These are phyloP conservation scores for Catharus minimus DNA, from an alignment of 2,113 vertebrate species.

Conservation along the genomic window DNA sequence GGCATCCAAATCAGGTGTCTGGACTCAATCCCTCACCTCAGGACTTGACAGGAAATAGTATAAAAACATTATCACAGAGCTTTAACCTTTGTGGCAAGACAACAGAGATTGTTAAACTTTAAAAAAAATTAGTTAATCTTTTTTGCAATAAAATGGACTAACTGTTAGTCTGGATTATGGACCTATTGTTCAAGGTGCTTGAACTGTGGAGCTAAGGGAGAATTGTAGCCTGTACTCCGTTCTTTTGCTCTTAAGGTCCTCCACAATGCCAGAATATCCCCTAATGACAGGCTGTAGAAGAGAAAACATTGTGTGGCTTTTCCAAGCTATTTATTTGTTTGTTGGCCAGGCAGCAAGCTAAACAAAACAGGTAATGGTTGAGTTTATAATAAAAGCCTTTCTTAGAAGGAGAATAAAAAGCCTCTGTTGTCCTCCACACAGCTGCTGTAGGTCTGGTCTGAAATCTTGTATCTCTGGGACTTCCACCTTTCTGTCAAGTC, in stretches of 20 bases:
- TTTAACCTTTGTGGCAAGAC: neutral
- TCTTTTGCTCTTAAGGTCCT: neutral
- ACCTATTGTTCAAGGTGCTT: neutral
- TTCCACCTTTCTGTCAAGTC: neutral
- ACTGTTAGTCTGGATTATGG: neutral
- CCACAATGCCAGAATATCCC: neutral
- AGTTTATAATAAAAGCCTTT: neutral
- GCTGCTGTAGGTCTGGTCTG: neutral
- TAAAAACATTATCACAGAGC: neutral
- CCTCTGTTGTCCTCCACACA: neutral
- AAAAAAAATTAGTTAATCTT: neutral
- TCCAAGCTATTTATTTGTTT: neutral
- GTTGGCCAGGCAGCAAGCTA: conserved; percentile 12
- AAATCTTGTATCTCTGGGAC: neutral
- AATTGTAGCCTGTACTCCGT: neutral
- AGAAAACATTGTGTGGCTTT: neutral
- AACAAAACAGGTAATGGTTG: conserved; percentile 22
- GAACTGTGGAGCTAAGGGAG: neutral
- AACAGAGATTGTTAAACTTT: neutral
- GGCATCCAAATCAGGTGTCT: neutral
- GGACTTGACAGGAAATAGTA: neutral
- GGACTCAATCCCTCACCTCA: neutral
- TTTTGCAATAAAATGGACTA: neutral
- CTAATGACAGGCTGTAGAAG: conserved; percentile 3
- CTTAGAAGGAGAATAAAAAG: neutral